Percentiles rank a stretch among this genome's conserved stretches.
Conservation (phyloP, 2,888 invertebrate genomes). For the Tetragonisca angustula region DNA sequence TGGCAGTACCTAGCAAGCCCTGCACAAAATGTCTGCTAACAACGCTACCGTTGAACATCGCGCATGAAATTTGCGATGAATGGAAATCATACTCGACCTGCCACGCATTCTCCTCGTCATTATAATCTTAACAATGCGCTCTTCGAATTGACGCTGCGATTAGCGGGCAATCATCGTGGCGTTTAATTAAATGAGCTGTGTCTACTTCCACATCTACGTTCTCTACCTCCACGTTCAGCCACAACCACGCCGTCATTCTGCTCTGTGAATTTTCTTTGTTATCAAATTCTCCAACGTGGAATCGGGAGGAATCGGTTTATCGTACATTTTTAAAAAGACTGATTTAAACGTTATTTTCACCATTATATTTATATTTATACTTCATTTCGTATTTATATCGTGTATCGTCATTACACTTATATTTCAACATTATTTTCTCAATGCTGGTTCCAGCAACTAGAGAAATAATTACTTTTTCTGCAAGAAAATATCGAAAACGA, state of each 20-base stretch:
- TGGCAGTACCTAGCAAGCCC: too few species aligned
- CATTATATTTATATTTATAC: too few species aligned
- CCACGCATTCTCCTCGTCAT: conserved; percentile 38
- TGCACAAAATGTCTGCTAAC: conserved; percentile 26
- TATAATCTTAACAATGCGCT: conserved; percentile 57
- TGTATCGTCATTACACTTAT: too few species aligned
- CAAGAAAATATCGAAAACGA: not conserved
- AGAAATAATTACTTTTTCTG: too few species aligned
- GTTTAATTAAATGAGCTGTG: conserved; percentile 62
- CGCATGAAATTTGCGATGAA: conserved; percentile 43
- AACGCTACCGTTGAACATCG: conserved; percentile 23
- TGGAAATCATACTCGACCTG: conserved; percentile 49
- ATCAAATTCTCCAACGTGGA: conserved; percentile 11
- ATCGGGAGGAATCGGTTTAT: conserved; percentile 7
- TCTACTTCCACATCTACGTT: conserved; percentile 24
- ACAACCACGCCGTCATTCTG: conserved; percentile 8
- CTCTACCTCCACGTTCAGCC: conserved; percentile 3
- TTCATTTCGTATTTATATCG: too few species aligned
- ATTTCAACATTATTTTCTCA: too few species aligned
- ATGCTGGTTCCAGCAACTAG: not conserved
- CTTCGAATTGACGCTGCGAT: conserved; percentile 48
- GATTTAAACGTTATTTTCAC: conserved; percentile 10
- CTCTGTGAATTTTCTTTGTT: conserved; percentile 15
- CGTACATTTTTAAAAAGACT: not conserved
- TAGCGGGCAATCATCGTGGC: conserved; percentile 56